Base-by-base conservation (phyloP, 2,797 vertebrate genomes). In the Sitta carolinensis region DNA sequence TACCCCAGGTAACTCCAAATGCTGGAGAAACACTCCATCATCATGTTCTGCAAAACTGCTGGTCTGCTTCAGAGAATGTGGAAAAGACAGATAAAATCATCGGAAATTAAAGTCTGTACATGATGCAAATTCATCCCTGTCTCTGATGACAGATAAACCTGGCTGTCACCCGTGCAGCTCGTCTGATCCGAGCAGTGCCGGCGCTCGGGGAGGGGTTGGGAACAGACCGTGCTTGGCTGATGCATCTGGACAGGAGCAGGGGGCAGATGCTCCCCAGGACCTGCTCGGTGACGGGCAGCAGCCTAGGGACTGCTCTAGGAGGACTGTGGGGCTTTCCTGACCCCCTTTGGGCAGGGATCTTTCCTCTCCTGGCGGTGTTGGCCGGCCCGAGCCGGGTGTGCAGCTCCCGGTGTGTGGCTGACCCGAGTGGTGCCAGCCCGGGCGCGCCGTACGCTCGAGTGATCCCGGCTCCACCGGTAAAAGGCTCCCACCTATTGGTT, bases 401-500 rank as follows among this genome's bases (percentile, higher is more conserved):
- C 52, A 80, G 84, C 66, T 77, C 42, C 32, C 0, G 0, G 43
- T 17, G 54, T 2, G 57, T 2, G 32, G 32, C 47, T 58, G 45
- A 52, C 32, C 0, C 4, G 27, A 8, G 58, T 0, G 8, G 19
- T 10, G 38, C 48, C 51, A 66, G 43, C 30, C 27, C 0, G 1
- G n/a, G 42, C 3, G 30, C 12, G 13, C 4, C 16, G 5, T 1
- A 2, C 0, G 0, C 58, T 96, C 80, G 73, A 20, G 25, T 19
- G 48, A 13, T 18, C 23, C 57, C 57, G 89, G n/a, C 29, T 94
- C 80, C 55, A 7, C 76, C 0, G 54, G 87, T 87, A 40, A 76
- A 94, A 95, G 90, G 87, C 94, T 96, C 74, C 94, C 97, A 97
- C 95, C 97, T 97, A 79, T 92, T 96, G 97, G 85, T 13, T 25